Evolutionary conservation across 2,888 invertebrate species (phyloP).

Genomic region (Agyllia agylla): DNA sequence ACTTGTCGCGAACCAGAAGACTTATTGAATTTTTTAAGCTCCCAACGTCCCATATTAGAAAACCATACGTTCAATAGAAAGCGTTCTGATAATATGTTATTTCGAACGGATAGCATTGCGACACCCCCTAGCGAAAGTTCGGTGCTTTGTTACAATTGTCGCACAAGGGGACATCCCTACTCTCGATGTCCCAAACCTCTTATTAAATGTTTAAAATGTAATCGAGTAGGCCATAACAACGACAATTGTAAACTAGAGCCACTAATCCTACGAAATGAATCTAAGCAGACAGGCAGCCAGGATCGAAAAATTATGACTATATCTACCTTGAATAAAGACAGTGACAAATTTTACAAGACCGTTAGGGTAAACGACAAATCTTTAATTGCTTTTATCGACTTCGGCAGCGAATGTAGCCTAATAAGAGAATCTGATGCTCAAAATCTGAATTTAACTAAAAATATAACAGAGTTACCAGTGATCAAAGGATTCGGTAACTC

Average conservation of each 20-base stretch:
- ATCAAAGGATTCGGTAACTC: background rate
- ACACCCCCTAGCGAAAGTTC: background rate
- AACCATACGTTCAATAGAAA: background rate
- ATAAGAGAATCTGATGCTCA: background rate
- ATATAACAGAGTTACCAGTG: background rate
- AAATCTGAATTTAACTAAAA: background rate
- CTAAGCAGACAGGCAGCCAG: background rate
- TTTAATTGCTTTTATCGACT: background rate
- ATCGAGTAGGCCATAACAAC: background rate
- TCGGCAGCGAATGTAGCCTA: background rate
- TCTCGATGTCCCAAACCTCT: background rate
- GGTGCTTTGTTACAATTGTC: background rate
- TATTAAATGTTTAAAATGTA: background rate
- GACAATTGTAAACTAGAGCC: background rate
- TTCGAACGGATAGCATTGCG: background rate
- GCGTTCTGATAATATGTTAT: background rate
- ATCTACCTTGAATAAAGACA: background rate
- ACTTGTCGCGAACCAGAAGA: constrained; percentile 73
- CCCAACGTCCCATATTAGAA: background rate
- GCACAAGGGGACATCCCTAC: background rate
- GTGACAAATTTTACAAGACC: background rate
- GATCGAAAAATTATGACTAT: background rate
- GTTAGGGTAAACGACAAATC: background rate
- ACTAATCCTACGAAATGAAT: background rate
- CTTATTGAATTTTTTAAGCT: constrained; percentile 29